These are phyloP conservation scores for Epizoanthus fatuus DNA, from an alignment of 92 coral and sea anemone genomes.

Conservation along the genomic window DNA sequence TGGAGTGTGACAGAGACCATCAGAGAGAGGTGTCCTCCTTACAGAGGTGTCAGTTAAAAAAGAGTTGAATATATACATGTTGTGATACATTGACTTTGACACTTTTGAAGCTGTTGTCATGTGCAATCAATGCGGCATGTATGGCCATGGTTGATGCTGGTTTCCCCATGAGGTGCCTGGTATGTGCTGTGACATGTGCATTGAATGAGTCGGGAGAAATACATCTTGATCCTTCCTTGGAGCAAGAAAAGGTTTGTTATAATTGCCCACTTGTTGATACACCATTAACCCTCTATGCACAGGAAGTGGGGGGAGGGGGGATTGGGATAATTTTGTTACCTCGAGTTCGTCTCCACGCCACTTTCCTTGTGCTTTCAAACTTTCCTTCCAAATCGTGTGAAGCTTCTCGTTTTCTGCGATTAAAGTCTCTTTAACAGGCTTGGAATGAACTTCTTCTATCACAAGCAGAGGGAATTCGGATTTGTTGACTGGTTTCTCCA, in stretches of 20 bases:
- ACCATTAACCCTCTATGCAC: too few relatives aligned
- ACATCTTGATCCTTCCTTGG: conserved; percentile 84
- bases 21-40: too few relatives aligned
- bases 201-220: conserved; percentile 70
- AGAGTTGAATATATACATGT: neutral
- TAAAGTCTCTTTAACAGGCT: conserved; percentile 90
- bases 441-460: conserved; percentile 90
- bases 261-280: neutral
- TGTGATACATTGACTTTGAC: conserved; percentile 1
- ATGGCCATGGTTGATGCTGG: conserved; percentile 98
- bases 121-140: conserved; percentile 96
- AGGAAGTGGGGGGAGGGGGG: too few relatives aligned
- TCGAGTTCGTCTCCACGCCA: conserved; percentile 82
- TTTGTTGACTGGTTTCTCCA: conserved; percentile 25
- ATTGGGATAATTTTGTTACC: neutral
- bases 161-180: conserved; percentile 91
- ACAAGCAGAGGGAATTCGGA: conserved; percentile 92
- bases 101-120: conserved; percentile 78
- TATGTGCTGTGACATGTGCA: conserved; percentile 88
- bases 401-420: conserved; percentile 91
- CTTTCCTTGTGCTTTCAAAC: conserved; percentile 91
- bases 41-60: too few relatives aligned
- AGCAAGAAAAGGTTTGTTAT: conserved; percentile 84
- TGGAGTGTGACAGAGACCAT: too few relatives aligned
- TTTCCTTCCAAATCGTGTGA: conserved; percentile 84